Evolutionary conservation across 2,888 invertebrate genomes (phyloP).

Genomic region (Kuschelorhynchus macadamiae): DNA sequence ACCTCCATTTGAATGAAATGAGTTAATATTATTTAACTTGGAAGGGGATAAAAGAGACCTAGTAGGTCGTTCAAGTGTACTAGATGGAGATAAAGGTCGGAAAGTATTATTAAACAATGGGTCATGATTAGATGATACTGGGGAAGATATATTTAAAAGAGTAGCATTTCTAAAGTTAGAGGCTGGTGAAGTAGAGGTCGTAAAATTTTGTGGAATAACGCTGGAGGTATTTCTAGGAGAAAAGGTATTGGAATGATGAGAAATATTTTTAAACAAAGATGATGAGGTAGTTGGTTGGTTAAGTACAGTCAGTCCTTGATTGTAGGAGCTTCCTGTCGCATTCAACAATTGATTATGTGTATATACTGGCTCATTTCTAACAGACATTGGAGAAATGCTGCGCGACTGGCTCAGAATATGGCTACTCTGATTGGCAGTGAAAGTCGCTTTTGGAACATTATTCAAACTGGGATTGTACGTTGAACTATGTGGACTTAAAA

Average conservation of each 20-base stretch:
- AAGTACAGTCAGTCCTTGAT: not conserved
- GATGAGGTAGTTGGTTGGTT: conserved; percentile 6
- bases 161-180: conserved; percentile 6
- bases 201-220: conserved; percentile 5
- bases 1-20: conserved; percentile 14
- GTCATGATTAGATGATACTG: conserved; percentile 3
- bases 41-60: conserved; percentile 23
- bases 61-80: not conserved
- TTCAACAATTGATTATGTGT: conserved; percentile 10
- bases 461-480: not conserved
- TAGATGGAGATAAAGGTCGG: conserved; percentile 26
- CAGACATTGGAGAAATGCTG: conserved; percentile 15
- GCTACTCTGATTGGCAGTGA: not conserved
- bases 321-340: not conserved
- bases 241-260: not conserved
- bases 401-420: not conserved
- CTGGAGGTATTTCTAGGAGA: conserved; percentile 11
- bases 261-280: conserved; percentile 6
- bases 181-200: not conserved
- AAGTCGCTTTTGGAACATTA: conserved; percentile 2
- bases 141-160: not conserved
- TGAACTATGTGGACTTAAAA: conserved; percentile 1
- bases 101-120: conserved; percentile 20
- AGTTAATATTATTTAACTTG: conserved; percentile 23
- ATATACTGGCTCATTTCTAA: conserved; percentile 11